phyloP scores from a whole-genome alignment of 2,113 vertebrate genomes.

The Labeo rohita region DNA sequence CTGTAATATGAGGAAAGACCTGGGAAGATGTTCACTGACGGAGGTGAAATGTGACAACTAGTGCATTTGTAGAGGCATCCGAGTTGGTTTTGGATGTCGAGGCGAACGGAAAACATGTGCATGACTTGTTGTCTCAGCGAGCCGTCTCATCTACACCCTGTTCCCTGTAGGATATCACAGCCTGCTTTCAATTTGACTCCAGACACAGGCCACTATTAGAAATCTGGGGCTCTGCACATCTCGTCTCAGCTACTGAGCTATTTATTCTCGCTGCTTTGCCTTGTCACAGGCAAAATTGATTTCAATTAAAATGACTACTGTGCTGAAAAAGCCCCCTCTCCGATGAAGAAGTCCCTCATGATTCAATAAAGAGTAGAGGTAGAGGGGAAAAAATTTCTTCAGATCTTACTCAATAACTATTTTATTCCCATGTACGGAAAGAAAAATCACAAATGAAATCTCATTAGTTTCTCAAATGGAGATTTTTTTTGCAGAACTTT shows the following conservation, averaged over 20 bases:
- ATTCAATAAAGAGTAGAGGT: not conserved
- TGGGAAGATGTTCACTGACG: not conserved
- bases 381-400: slow-evolving; percentile 2
- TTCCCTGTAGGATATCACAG: slow-evolving; percentile 40
- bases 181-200: slow-evolving; percentile 45
- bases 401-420: not conserved
- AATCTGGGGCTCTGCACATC: slow-evolving; percentile 45
- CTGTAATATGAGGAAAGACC: not conserved
- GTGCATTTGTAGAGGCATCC: not conserved
- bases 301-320: slow-evolving; percentile 70
- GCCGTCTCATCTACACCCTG: slow-evolving; percentile 10
- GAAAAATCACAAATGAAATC: not conserved
- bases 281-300: slow-evolving; percentile 71
- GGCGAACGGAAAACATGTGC: not conserved
- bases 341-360: slow-evolving; percentile 22
- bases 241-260: slow-evolving; percentile 52
- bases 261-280: slow-evolving; percentile 65
- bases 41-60: not conserved
- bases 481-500: not conserved
- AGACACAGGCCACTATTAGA: slow-evolving; percentile 54
- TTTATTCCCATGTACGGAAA: not conserved
- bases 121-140: not conserved
- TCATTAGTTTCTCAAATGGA: not conserved
- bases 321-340: slow-evolving; percentile 47
- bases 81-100: not conserved